Evolutionary conservation across 2,797 vertebrate genomes (phyloP), one percentile per base, ranked within the genome.

Genomic region (Eidolon dupreanum): DNA sequence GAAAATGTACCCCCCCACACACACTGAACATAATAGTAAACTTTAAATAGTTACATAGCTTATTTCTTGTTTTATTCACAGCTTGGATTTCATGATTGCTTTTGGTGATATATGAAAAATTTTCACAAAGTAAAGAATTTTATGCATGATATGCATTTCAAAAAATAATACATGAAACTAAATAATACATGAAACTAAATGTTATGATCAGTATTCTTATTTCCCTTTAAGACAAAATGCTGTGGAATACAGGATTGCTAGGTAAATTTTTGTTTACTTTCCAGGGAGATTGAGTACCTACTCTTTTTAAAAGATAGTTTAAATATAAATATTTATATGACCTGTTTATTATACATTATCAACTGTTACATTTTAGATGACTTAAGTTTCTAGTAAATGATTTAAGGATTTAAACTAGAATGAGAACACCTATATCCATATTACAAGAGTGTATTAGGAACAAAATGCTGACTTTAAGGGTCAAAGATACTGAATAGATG

Each of bases 351-450:
- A 17, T 88, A n/a, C 17, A 49, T 28, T 66, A 78, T 90, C 33
- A 65, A 63, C 26, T 63, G 31, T 92, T 8, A 96, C 95, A 68
- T 96, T 84, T 93, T 90, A 90, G 79, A 33, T 98, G 68, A 97
- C 97, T 97, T 96, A 90, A 96, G 95, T 97, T 94, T 97, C 88
- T 81, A 96, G 71, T 97, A 97, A 97, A 96, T 98, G 85, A 98
- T 97, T 96, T 90, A 95, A 97, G 88, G 83, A 96, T 82, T 97
- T 98, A 97, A 97, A 93, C 51, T 90, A 88, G 92, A 98, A 97
- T 90, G 81, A 97, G 87, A 71, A 83, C 73, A 96, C 85, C 33
- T 97, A 86, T 95, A 97, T 97, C 93, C 96, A 61, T 87, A 92
- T 97, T 97, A 93, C 71, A 71, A 96, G 93, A 98, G 46, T 95